Evolutionary conservation across 1,140 invertebrate species (phyloP).

Genomic region (Periplaneta americana): DNA sequence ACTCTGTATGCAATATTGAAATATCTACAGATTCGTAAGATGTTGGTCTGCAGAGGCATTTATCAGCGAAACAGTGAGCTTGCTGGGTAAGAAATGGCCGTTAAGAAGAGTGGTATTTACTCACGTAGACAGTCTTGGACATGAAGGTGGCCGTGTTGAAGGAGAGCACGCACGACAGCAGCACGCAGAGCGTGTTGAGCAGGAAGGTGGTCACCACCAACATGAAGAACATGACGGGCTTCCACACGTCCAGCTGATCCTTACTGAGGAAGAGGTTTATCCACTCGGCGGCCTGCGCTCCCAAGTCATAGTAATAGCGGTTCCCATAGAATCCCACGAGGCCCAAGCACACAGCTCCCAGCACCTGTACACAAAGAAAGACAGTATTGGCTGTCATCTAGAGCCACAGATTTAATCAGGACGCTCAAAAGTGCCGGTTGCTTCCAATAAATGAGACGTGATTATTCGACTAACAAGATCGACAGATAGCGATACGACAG

Average conservation of each 20-base stretch:
- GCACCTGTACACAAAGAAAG: too few relatives aligned
- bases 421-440: too few relatives aligned
- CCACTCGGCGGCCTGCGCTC: not conserved
- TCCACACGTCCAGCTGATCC: not conserved
- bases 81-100: too few relatives aligned
- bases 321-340: conserved; percentile 56
- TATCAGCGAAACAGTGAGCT: too few relatives aligned
- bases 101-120: not conserved
- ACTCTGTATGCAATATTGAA: too few relatives aligned
- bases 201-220: conserved; percentile 66
- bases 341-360: conserved; percentile 66
- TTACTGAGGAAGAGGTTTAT: not conserved
- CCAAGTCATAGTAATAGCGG: conserved; percentile 25
- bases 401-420: too few relatives aligned
- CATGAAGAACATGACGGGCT: conserved; percentile 62
- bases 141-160: conserved; percentile 74
- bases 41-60: too few relatives aligned
- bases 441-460: too few relatives aligned
- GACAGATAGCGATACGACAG: too few relatives aligned
- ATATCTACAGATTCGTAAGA: too few relatives aligned
- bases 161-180: conserved; percentile 65
- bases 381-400: too few relatives aligned
- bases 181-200: conserved; percentile 65
- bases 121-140: conserved; percentile 37
- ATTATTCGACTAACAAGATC: too few relatives aligned